Evolutionary conservation across 1,140 invertebrate species (phyloP), one percentile per base, ranked within the genome.

Genomic region (Thaumatotibia leucotreta): DNA sequence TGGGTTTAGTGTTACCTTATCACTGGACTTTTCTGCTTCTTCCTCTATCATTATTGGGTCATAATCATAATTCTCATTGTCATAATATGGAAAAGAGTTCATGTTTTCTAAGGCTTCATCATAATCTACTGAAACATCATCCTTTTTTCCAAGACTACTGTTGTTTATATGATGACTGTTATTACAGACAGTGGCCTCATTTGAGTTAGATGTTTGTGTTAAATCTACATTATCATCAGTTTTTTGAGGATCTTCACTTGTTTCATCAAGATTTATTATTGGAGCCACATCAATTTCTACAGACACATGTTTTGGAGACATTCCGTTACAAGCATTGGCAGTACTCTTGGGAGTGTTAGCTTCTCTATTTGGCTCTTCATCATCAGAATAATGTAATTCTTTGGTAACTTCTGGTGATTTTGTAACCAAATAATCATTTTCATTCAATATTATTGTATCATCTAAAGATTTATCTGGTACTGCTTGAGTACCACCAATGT

Each of bases 51-150:
- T 10, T 5, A 23, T 31, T 24, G n/a, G 29, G 29, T 58, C 52
- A 64, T 45, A 22, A 50, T 39, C 8, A 33, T 39, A 39, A 45
- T 63, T 63, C 45, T 5, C 33, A 9, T 63, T 17, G 32, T 64
- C 45, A 31, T 58, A 24, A 20, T 63, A 33, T 64, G 14, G n/a
- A 14, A 22, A 33, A 33, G 17, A 62, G 20, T 62, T 62, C 32
- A 49, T 63, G 31, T 66, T 17, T 49, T 73, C 63, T 22, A 45
- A 65, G 23, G 85, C 63, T 73, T 86, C 81, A 76, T 87, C 84
- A 78, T 84, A 87, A 75, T 87, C 82, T 68, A 87, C 78, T 61
- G 82, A 89, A n/a, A 83, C 54, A 73, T 86, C 65, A 50, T 81
- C 70, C 65, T 63, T 78, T 70, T 82, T 83, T 8, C 76, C 77